These are phyloP conservation scores for Argyra leucocephala DNA, from an alignment of 2,888 invertebrate genomes.

Conservation along the genomic window DNA sequence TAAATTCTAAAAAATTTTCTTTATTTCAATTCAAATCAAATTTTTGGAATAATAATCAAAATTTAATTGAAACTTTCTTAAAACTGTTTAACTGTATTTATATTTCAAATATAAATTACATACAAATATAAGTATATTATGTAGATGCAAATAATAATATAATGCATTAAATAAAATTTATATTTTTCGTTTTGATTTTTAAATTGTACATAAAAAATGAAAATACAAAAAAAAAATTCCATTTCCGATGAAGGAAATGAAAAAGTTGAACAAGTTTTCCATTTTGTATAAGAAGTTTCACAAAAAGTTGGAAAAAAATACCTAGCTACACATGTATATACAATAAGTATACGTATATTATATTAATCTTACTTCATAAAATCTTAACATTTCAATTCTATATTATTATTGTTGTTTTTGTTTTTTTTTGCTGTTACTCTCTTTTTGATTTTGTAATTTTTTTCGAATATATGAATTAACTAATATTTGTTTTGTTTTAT, in stretches of 20 bases:
- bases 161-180: no score
- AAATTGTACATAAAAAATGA: background rate
- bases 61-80: no score
- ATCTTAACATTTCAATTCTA: background rate
- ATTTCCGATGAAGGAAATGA: conserved; percentile 4
- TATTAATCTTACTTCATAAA: no score
- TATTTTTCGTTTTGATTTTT: no score
- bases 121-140: no score
- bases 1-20: no score
- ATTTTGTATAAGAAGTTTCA: background rate
- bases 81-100: no score
- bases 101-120: no score
- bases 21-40: no score
- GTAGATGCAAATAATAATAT: no score
- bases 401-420: background rate
- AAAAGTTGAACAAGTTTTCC: background rate
- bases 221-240: background rate
- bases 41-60: no score
- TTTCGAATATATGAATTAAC: background rate
- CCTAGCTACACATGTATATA: background rate
- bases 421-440: background rate
- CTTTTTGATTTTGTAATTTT: background rate
- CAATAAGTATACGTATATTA: background rate
- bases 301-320: no score
- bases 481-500: background rate